phyloP scores from a whole-genome alignment of 1,140 invertebrate genomes.

The Trichomalopsis sarcophagae region DNA sequence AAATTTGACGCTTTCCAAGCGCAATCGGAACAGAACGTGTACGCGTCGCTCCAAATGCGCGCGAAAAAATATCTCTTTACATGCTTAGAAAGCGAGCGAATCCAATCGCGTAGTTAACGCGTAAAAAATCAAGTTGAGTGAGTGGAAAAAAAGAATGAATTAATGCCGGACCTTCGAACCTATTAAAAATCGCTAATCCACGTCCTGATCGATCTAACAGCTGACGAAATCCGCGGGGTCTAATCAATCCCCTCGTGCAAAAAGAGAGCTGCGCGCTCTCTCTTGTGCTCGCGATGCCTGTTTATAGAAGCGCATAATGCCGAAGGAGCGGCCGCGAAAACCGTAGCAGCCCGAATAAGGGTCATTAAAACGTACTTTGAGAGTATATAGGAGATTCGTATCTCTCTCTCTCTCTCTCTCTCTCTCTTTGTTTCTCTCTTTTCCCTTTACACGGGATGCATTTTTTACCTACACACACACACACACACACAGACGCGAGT shows the following conservation, averaged over 20 bases:
- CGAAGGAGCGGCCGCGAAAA: not conserved
- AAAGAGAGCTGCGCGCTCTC: not conserved
- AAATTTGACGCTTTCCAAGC: not conserved
- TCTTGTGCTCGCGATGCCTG: not conserved
- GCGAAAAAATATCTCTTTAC: not conserved
- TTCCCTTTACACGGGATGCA: no score
- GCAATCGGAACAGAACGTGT: not conserved
- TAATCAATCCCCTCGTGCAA: not conserved
- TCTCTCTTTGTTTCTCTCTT: not conserved
- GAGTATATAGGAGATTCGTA: not conserved
- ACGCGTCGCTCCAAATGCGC: no score
- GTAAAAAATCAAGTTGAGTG: not conserved
- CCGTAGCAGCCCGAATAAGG: not conserved
- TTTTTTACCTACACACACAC: no score
- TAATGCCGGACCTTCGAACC: not conserved
- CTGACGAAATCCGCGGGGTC: not conserved
- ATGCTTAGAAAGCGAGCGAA: not conserved
- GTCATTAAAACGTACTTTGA: conserved; percentile 17
- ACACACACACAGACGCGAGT: not conserved
- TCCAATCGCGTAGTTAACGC: not conserved
- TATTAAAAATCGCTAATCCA: not conserved
- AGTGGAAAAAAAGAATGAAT: not conserved
- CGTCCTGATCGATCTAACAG: not conserved
- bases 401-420: not conserved
- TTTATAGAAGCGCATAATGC: not conserved